Conservation (phyloP, 1,140 invertebrate species). For the Drosophila paulistorum region DNA sequence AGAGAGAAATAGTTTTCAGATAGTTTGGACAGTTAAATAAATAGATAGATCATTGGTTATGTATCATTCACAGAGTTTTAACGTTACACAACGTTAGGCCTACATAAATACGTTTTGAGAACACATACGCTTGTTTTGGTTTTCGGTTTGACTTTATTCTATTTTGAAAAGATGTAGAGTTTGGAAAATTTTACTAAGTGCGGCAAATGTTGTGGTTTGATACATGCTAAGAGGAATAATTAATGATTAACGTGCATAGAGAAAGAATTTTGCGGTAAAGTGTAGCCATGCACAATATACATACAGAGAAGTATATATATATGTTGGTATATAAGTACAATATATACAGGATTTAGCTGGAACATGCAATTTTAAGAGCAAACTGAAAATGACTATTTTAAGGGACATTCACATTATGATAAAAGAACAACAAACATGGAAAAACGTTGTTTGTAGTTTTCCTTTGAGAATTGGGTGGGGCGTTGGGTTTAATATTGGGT, state of each 20-base stretch:
- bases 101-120: slow-evolving; percentile 56
- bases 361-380: slow-evolving; percentile 1
- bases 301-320: background rate
- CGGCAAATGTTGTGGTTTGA: background rate
- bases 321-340: background rate
- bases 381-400: slow-evolving; percentile 2
- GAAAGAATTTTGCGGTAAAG: background rate
- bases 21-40: slow-evolving; percentile 7
- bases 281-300: background rate
- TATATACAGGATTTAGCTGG: background rate
- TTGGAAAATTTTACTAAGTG: background rate
- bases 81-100: slow-evolving; percentile 23
- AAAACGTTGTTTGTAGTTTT: slow-evolving; percentile 8
- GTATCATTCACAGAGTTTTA: slow-evolving; percentile 48
- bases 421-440: slow-evolving; percentile 4
- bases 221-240: background rate
- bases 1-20: slow-evolving; percentile 15
- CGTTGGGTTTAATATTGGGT: background rate
- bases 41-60: slow-evolving; percentile 1
- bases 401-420: slow-evolving; percentile 4
- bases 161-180: background rate
- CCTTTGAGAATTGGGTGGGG: background rate
- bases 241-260: background rate
- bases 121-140: slow-evolving; percentile 59
- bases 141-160: background rate